Evolutionary conservation across 1,140 invertebrate genomes (phyloP), one percentile per base, ranked within the genome.

Genomic region (Cepaea nemoralis): DNA sequence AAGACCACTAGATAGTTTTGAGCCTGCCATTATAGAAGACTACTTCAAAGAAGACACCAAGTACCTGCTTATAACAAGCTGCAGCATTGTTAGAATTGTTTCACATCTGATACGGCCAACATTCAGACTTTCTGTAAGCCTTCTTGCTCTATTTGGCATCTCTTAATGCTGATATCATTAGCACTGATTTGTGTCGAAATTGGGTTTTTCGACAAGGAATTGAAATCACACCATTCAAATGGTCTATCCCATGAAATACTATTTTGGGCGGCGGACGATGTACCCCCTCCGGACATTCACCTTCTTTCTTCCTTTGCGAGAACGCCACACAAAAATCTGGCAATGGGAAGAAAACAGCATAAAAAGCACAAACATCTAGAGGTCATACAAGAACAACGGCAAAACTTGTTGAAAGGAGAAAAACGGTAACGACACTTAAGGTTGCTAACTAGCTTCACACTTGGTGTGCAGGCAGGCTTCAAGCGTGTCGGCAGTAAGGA

Each of bases 281-380:
- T n/a, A 74, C 19, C 71, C 71, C 71, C 40, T 74, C 42, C 71
- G 48, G 14, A 74, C 71, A 74, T 45, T 74, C 71, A 74, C 37
- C 31, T 74, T 74, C 71, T 74, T 74, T 74, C 71, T 74, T 35
- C 71, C 70, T 31, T 74, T 74, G 14, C 71, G 70, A 74, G 71
- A 74, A 35, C 71, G 71, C 71, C 71, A 74, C 42, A 48, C 71
- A 74, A 74, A 74, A 74, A 74, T 74, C 71, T 74, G 71, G 40
- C 33, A 74, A 35, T 27, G 71, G 24, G 40, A 74, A 48, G 22
- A 48, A 50, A 31, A 74, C 48, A 39, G 71, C 24, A 48, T 42
- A 74, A 74, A 16, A 74, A 48, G 71, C 42, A 45, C 31, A 45
- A 2, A 74, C 71, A 74, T 42, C 48, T n/a, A 74, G 3, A 45